These are phyloP conservation scores for Phocoena sinus DNA, from an alignment of 2,113 vertebrate species.

Conservation along the genomic window DNA sequence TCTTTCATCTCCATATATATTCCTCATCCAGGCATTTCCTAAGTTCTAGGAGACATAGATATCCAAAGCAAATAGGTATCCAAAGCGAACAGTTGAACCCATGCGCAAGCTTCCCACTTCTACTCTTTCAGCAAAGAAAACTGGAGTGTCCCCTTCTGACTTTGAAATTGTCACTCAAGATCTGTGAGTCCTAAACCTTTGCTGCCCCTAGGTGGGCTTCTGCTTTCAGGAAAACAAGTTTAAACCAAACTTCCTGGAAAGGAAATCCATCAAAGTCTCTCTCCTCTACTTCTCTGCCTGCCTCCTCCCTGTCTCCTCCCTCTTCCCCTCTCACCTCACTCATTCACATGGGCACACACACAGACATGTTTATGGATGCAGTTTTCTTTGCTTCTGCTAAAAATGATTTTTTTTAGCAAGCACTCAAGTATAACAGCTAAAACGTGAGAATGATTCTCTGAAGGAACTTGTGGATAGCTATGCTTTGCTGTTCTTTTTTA, in stretches of 20 bases:
- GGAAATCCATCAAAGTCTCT: not conserved
- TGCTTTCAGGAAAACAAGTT: not conserved
- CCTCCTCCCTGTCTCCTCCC: not conserved
- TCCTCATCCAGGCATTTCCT: not conserved
- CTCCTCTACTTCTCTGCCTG: not conserved
- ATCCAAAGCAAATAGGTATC: not conserved
- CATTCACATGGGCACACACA: not conserved
- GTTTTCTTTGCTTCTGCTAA: slow-evolving; percentile 10
- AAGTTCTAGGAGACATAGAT: not conserved
- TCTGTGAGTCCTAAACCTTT: not conserved
- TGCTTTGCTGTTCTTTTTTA: slow-evolving; percentile 44
- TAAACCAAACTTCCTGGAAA: not conserved
- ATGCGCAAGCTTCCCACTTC: not conserved
- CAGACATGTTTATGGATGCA: not conserved
- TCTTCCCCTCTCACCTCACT: not conserved
- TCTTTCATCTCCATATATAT: not conserved
- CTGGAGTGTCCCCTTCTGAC: not conserved
- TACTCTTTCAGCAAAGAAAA: not conserved
- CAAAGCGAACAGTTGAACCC: not conserved
- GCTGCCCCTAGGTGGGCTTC: not conserved
- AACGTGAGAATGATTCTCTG: not conserved
- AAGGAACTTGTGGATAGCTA: not conserved
- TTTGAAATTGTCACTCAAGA: not conserved
- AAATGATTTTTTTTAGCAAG: slow-evolving; percentile 24
- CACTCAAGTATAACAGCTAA: slow-evolving; percentile 33